These are phyloP conservation scores for Eurystomus glaucurus DNA, from an alignment of 2,797 vertebrate genomes.

Conservation along the genomic window DNA sequence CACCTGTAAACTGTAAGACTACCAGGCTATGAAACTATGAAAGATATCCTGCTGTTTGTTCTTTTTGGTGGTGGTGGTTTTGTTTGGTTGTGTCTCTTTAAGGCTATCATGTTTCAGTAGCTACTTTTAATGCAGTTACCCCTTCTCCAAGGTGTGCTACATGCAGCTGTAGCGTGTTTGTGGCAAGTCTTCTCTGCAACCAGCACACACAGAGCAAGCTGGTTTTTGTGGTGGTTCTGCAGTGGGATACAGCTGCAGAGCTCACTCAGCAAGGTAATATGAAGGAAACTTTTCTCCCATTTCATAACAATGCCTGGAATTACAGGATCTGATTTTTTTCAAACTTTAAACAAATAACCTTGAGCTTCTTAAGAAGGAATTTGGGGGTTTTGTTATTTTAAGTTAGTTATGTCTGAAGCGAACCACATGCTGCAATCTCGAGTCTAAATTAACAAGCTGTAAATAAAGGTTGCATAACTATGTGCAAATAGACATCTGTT, in stretches of 20 bases:
- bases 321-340: slow-evolving; percentile 15
- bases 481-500: slow-evolving; percentile 39
- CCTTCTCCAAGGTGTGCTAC: neutral
- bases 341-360: slow-evolving; percentile 41
- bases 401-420: slow-evolving; percentile 50
- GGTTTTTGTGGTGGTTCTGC: neutral
- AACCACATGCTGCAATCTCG: slow-evolving; percentile 47
- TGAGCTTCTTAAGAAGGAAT: slow-evolving; percentile 45
- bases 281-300: neutral
- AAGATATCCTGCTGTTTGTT: neutral
- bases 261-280: neutral
- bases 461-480: slow-evolving; percentile 16
- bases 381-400: slow-evolving; percentile 11
- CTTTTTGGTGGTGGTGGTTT: neutral
- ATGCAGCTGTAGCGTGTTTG: neutral
- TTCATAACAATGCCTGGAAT: slow-evolving; percentile 38
- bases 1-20: neutral
- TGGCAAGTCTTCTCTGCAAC: neutral
- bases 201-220: neutral
- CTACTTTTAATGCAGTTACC: neutral
- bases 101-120: neutral
- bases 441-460: slow-evolving; percentile 47
- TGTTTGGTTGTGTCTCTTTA: neutral
- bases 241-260: neutral
- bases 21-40: neutral